These are phyloP conservation scores for Oreochromis spilurus DNA, from an alignment of 2,113 vertebrate genomes.

Conservation along the genomic window DNA sequence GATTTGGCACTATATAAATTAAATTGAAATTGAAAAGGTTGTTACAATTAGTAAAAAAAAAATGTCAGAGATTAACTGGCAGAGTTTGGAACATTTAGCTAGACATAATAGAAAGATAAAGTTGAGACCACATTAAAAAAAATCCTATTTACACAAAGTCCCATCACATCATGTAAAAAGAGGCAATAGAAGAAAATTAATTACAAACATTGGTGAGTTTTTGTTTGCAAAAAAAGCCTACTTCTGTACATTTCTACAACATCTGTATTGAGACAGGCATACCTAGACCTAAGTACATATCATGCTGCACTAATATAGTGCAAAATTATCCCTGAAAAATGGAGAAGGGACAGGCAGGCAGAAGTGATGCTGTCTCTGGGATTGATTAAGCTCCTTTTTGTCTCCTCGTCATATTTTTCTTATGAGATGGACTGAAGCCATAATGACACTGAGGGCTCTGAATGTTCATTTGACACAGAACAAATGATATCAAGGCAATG, in stretches of 20 bases:
- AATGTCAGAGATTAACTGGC: conserved; percentile 51
- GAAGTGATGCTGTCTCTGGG: conserved; percentile 30
- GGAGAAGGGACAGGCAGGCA: conserved; percentile 74
- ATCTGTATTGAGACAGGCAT: conserved; percentile 85
- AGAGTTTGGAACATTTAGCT: conserved; percentile 68
- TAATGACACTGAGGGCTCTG: not conserved
- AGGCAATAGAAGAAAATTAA: conserved; percentile 70
- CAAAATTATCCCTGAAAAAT: conserved; percentile 84
- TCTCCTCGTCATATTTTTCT: not conserved
- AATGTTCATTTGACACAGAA: not conserved
- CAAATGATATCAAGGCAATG: not conserved
- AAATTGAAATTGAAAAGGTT: conserved; percentile 22
- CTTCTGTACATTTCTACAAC: conserved; percentile 72
- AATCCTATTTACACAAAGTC: conserved; percentile 52
- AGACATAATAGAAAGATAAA: conserved; percentile 62
- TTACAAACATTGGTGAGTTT: conserved; percentile 59
- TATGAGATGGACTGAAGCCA: not conserved
- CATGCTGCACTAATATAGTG: conserved; percentile 99
- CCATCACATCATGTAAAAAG: conserved; percentile 66
- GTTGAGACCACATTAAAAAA: conserved; percentile 37
- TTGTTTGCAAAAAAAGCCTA: conserved; percentile 63
- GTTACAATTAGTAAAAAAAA: conserved; percentile 52
- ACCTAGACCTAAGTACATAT: conserved; percentile 84
- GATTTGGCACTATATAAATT: not conserved
- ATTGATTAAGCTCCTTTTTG: not conserved